These are phyloP conservation scores for Andrena dorsata DNA, from an alignment of 2,888 invertebrate genomes.

Conservation along the genomic window DNA sequence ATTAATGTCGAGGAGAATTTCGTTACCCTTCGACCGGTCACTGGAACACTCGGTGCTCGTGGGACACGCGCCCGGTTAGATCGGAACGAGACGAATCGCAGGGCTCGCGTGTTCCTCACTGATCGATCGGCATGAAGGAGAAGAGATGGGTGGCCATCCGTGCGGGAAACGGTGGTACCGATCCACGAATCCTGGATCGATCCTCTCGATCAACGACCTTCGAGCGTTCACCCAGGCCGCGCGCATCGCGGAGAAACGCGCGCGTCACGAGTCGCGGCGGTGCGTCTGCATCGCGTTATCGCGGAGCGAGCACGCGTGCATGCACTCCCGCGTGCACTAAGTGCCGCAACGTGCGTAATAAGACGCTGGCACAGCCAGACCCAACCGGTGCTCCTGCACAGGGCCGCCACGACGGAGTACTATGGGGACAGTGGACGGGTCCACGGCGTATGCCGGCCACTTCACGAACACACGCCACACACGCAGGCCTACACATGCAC, in stretches of 20 bases:
- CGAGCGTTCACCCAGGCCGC: slow-evolving; percentile 42
- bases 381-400: slow-evolving; percentile 55
- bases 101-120: not conserved
- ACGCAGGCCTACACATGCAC: slow-evolving; percentile 7
- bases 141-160: not conserved
- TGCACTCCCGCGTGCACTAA: slow-evolving; percentile 61
- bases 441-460: slow-evolving; percentile 37
- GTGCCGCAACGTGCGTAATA: slow-evolving; percentile 75
- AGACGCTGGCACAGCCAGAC: slow-evolving; percentile 70
- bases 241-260: slow-evolving; percentile 30
- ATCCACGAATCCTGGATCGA: slow-evolving; percentile 8
- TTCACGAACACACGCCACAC: not conserved
- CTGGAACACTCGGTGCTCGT: no score
- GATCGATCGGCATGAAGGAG: not conserved
- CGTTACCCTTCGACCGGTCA: no score
- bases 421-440: slow-evolving; percentile 66
- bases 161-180: not conserved
- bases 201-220: slow-evolving; percentile 37
- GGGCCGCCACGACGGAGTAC: slow-evolving; percentile 61
- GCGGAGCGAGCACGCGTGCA: slow-evolving; percentile 43
- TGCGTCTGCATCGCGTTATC: slow-evolving; percentile 35
- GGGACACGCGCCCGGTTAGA: no score
- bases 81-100: no score
- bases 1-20: no score
- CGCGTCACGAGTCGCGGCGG: slow-evolving; percentile 18